Base-by-base conservation (phyloP, 2,113 vertebrate genomes). In the Himantopus leucocephalus region DNA sequence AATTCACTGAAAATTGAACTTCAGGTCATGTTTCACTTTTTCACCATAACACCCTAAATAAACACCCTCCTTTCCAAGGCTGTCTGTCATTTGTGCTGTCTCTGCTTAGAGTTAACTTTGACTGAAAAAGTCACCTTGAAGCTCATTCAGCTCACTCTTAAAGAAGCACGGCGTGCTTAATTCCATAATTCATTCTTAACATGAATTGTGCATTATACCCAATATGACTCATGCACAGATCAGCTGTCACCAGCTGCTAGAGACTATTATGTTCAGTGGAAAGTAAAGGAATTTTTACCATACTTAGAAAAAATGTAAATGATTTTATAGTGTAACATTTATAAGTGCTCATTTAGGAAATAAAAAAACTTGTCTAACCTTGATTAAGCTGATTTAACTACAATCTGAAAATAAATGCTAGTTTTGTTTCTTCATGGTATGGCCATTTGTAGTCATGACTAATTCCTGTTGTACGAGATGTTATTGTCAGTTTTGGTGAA, bases 81-180 rank as follows among this genome's bases (percentile, higher is more conserved):
- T 75, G 43, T 45, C 52, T 88, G 2, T 79, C 30, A 70, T 76
- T 87, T 87, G 2, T 68, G 8, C 34, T 92, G 4, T 43, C 73
- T 80, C 5, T 89, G 17, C 21, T 78, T 78, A 67, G 19, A 82
- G 43, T 80, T 91, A 67, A 82, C 10, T 90, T 79, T 66, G 64
- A 37, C 70, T 59, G 81, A n/a, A 87, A 66, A 92, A 68, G 66
- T 95, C 85, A 90, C 81, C 78, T 78, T 96, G 85, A 90, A 91
- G 37, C 16, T 91, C 74, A 74, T 78, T 87, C 52, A 79, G 16
- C 10, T 84, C 37, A 9, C 29, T 90, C 18, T 85, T 78, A 79
- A 83, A 79, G 47, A 76, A 78, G 32, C 3, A 81, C 2, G 0
- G 8, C 0, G 0, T 84, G 16, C 56, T 85, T 78, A 94, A 93